These are phyloP conservation scores for Galerucella nymphaeae DNA, from an alignment of 2,888 invertebrate species.

Conservation along the genomic window DNA sequence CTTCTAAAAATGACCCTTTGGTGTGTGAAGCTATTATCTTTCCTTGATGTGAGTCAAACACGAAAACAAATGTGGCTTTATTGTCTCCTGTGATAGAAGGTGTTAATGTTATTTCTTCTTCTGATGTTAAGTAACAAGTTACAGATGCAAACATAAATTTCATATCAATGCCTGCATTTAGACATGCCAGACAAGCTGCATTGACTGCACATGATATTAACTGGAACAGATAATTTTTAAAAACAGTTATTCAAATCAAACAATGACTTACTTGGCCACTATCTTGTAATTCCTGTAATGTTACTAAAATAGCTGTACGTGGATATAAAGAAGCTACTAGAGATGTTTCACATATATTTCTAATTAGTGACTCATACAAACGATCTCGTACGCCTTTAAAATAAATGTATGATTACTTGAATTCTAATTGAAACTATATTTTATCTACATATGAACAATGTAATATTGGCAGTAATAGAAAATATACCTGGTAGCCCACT, in stretches of 20 bases:
- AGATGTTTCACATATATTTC: conserved; percentile 81
- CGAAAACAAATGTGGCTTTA: conserved; percentile 76
- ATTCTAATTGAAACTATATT: not conserved
- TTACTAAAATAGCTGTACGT: conserved; percentile 80
- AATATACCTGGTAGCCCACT: conserved; percentile 74
- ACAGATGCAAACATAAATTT: conserved; percentile 84
- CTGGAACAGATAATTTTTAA: conserved; percentile 64
- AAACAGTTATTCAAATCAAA: conserved; percentile 10
- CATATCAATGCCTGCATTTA: conserved; percentile 88
- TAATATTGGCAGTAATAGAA: not conserved
- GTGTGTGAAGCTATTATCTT: conserved; percentile 75
- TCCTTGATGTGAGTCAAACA: conserved; percentile 76
- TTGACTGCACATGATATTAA: conserved; percentile 85
- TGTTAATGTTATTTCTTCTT: conserved; percentile 66
- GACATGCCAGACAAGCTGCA: conserved; percentile 82
- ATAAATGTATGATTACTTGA: conserved; percentile 21
- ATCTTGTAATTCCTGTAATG: conserved; percentile 89
- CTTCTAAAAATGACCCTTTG: conserved; percentile 75
- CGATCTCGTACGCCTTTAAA: conserved; percentile 73
- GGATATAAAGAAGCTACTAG: conserved; percentile 81
- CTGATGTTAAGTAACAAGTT: conserved; percentile 75
- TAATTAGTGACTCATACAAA: conserved; percentile 79
- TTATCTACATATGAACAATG: not conserved
- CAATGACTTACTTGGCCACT: conserved; percentile 75
- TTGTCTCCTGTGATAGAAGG: conserved; percentile 64